Conservation (phyloP, 2,797 vertebrate genomes). For the Heliangelus exortis region DNA sequence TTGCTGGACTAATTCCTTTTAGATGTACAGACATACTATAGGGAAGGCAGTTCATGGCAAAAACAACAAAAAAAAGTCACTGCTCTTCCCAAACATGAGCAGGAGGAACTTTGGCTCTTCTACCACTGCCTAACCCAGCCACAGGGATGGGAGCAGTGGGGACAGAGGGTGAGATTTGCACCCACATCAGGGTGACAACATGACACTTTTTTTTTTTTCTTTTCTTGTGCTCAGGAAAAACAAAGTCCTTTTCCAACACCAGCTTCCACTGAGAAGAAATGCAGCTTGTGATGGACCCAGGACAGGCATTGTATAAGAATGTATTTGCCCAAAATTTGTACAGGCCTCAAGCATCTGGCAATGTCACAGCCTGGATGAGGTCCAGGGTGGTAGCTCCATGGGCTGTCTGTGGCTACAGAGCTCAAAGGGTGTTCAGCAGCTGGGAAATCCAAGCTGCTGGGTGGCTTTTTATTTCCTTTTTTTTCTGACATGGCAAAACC, state of each 20-base stretch:
- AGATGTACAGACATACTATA: neutral
- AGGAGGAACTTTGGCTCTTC: neutral
- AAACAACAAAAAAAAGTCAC: neutral
- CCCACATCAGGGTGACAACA: neutral
- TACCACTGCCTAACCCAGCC: neutral
- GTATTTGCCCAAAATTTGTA: neutral
- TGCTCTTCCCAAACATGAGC: neutral
- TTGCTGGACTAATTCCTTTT: neutral
- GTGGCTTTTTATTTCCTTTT: neutral
- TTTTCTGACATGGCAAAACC: neutral
- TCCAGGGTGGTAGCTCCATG: neutral
- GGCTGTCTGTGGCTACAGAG: neutral
- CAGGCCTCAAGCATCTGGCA: neutral
- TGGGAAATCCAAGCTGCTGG: neutral
- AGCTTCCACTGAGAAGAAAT: slow-evolving; percentile 26
- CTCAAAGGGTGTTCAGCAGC: neutral
- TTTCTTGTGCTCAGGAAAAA: neutral
- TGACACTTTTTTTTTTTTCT: neutral
- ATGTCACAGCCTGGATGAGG: neutral
- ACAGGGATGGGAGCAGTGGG: neutral
- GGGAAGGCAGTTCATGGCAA: neutral
- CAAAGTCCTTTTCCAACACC: neutral
- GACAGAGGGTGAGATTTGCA: neutral
- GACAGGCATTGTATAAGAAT: neutral
- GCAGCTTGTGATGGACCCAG: neutral